Evolutionary conservation across 2,797 vertebrate genomes (phyloP).

Genomic region (Cheracebus regulus): DNA sequence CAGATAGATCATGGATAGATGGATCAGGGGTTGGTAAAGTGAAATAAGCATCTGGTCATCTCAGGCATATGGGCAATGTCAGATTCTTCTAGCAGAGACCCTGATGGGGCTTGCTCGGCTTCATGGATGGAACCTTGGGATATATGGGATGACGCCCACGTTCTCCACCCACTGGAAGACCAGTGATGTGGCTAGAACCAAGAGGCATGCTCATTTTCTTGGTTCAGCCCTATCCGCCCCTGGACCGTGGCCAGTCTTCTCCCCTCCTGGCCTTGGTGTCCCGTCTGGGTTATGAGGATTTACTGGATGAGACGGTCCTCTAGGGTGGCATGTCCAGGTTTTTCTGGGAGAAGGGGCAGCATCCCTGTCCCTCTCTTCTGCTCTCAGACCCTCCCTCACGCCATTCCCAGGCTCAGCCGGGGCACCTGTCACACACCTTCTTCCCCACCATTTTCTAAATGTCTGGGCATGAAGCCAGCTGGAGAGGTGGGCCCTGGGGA

Average conservation of each 20-base stretch:
- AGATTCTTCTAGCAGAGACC: background rate
- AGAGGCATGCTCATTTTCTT: background rate
- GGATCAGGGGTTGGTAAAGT: background rate
- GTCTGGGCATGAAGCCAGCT: background rate
- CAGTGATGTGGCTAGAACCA: fast-evolving
- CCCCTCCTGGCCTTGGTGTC: background rate
- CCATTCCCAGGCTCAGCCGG: background rate
- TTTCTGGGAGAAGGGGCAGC: background rate
- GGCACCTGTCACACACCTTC: background rate
- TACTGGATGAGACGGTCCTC: background rate
- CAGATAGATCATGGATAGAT: no score
- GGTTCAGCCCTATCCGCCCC: background rate
- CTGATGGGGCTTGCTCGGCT: background rate
- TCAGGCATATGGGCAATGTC: background rate
- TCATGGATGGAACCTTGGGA: fast-evolving
- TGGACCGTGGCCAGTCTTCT: no score
- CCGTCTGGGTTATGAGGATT: background rate
- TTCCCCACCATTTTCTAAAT: background rate
- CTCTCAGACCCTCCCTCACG: fast-evolving
- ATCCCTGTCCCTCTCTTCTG: background rate
- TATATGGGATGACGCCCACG: fast-evolving
- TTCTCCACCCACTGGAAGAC: background rate
- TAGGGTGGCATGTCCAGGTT: fast-evolving
- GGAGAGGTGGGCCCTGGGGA: background rate
- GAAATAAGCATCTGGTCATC: fast-evolving